Conservation (phyloP, 2,113 vertebrate genomes). For the Acanthisitta chloris region DNA sequence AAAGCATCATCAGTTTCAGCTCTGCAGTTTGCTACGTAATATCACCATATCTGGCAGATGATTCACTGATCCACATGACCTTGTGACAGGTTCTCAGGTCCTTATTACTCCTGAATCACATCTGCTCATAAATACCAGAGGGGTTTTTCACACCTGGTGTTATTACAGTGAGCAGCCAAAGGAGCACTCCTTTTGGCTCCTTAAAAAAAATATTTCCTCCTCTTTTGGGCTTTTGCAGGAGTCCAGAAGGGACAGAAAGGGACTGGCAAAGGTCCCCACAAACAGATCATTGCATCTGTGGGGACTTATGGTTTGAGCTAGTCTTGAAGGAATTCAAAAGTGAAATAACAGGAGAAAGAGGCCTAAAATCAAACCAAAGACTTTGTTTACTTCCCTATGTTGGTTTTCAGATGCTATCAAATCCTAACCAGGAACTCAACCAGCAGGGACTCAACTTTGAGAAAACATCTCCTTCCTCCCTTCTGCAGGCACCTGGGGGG, state of each 20-base stretch:
- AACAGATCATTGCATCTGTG: background rate
- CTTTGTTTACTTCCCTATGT: conserved; percentile 11
- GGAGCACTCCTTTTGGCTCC: background rate
- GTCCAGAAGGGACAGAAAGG: background rate
- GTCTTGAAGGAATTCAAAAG: background rate
- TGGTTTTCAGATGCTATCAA: conserved; percentile 31
- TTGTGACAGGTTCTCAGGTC: background rate
- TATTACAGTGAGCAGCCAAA: background rate
- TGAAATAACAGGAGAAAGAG: background rate
- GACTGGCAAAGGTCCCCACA: background rate
- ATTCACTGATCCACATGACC: background rate
- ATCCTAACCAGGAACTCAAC: conserved; percentile 49
- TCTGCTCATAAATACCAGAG: conserved; percentile 27
- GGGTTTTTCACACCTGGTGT: conserved; percentile 2
- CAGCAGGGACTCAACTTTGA: conserved; percentile 11
- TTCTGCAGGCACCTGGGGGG: background rate
- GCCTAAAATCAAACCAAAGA: background rate
- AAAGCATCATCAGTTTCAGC: background rate
- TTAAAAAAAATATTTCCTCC: conserved; percentile 32
- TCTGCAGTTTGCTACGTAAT: rapidly evolving
- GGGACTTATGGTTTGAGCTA: background rate
- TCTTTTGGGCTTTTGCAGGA: background rate
- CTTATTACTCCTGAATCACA: conserved; percentile 1
- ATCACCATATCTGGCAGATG: background rate
- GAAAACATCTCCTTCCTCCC: conserved; percentile 48